Percentiles rank a stretch among this genome's conserved stretches.
Conservation (phyloP, 2,113 vertebrate genomes). For the Engraulis encrasicolus region DNA sequence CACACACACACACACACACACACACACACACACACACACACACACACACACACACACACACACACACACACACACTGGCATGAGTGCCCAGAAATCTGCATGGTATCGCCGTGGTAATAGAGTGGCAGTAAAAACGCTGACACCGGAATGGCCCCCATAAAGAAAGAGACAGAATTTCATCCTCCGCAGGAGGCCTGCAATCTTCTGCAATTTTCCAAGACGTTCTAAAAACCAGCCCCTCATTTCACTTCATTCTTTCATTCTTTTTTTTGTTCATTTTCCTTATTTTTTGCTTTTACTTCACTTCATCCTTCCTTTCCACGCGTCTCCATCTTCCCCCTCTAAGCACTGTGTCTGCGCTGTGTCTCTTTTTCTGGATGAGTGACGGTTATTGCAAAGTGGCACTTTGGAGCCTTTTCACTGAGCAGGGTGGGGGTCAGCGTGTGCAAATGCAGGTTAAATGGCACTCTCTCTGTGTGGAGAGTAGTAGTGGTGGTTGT, state of each 20-base stretch:
- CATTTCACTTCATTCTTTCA: not conserved
- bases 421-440: not conserved
- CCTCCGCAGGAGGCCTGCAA: not conserved
- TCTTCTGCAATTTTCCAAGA: conserved; percentile 7
- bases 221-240: not conserved
- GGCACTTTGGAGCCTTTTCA: conserved; percentile 2
- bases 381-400: not conserved
- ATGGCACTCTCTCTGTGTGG: too few relatives aligned
- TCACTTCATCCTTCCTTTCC: not conserved
- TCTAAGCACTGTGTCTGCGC: not conserved
- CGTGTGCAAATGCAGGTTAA: not conserved
- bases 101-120: not conserved
- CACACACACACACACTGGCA: not conserved
- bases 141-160: not conserved
- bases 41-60: not conserved
- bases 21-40: not conserved
- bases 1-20: too few relatives aligned
- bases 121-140: not conserved
- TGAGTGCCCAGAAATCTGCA: not conserved
- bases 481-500: too few relatives aligned
- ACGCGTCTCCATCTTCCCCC: not conserved
- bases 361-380: not conserved
- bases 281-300: too few relatives aligned
- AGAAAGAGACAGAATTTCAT: not conserved
- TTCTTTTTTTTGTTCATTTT: too few relatives aligned